Evolutionary conservation across 2,888 invertebrate species (phyloP), one percentile per base, ranked within the genome.

Genomic region (Pseudococcus longispinus): DNA sequence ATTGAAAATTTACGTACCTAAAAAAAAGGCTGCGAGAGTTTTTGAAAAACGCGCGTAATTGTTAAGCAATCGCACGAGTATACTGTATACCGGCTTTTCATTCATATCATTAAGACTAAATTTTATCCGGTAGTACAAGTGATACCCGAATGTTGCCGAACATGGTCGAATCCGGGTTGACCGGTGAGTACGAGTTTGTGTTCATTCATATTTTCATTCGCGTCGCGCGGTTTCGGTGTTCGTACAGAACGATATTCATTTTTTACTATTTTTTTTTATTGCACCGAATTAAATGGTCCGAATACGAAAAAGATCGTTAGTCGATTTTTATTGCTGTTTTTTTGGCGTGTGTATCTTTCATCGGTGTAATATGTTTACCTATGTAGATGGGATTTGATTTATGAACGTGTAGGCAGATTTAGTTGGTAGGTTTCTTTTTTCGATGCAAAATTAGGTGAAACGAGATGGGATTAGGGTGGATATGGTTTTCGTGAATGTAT

Each of bases 1-100:
- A 74, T 42, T 20, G 37, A 18, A 70, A 29, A 65, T 26, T 80
- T 80, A 80, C 77, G 77, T 80, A 80, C 77, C 77, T 80, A 80
- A 80, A 80, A 80, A 77, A 42, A 23, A 37, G 37, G n/a, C 77
- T 80, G 42, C 70, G 13, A 42, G 77, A 80, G 77, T 37, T 80
- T 70, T 80, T 80, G 77, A 80, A 80, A 42, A 80, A 80, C 77
- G 77, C 77, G 77, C 77, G 77, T 80, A 80, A 80, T 80, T 80
- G 77, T 80, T 80, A 42, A 80, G 77, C 77, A 80, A 80, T 80
- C 70, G 70, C 70, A 70, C 70, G 70, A 70, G 70, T 70, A 70
- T 70, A 80, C 77, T 80, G 77, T 80, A 42, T 11, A 26, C 77
- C 29, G 77, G 29, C 29, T 80, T 80, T 80, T 80, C 77, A 80